Percentiles rank a stretch among this genome's conserved stretches.
These are phyloP conservation scores for Hypsopygia costalis DNA, from an alignment of 2,888 invertebrate genomes.

Conservation along the genomic window DNA sequence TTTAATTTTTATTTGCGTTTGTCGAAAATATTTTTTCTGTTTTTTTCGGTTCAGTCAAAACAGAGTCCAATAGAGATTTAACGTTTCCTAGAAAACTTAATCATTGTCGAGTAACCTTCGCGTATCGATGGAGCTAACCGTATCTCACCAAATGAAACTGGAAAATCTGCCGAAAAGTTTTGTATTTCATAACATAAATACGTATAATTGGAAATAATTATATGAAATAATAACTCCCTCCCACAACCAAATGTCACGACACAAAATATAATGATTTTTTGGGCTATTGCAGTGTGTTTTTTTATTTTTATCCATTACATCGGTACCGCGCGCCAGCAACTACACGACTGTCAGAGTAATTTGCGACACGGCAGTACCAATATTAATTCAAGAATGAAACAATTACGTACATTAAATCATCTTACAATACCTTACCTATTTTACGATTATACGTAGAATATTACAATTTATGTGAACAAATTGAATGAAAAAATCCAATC, in stretches of 20 bases:
- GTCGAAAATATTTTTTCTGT: slow-evolving; percentile 42
- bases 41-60: slow-evolving; percentile 41
- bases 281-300: slow-evolving; percentile 79
- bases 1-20: slow-evolving; percentile 51
- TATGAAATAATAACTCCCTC: slow-evolving; percentile 36
- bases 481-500: slow-evolving; percentile 14
- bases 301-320: slow-evolving; percentile 53
- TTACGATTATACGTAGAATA: slow-evolving; percentile 66
- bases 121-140: slow-evolving; percentile 56
- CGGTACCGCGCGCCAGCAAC: slow-evolving; percentile 37
- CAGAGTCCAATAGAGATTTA: slow-evolving; percentile 49
- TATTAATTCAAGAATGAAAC: slow-evolving; percentile 76
- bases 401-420: slow-evolving; percentile 77
- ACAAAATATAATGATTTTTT: slow-evolving; percentile 63
- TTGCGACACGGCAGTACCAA: slow-evolving; percentile 39
- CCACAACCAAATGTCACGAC: slow-evolving; percentile 52
- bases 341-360: slow-evolving; percentile 17
- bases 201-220: slow-evolving; percentile 32
- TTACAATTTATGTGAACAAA: slow-evolving; percentile 45
- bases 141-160: slow-evolving; percentile 56
- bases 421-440: slow-evolving; percentile 76
- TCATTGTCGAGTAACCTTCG: slow-evolving; percentile 60
- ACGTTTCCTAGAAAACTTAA: slow-evolving; percentile 75
- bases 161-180: slow-evolving; percentile 64
- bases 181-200: slow-evolving; percentile 58